Conservation (phyloP, 2,888 invertebrate genomes). For the Melolontha melolontha region DNA sequence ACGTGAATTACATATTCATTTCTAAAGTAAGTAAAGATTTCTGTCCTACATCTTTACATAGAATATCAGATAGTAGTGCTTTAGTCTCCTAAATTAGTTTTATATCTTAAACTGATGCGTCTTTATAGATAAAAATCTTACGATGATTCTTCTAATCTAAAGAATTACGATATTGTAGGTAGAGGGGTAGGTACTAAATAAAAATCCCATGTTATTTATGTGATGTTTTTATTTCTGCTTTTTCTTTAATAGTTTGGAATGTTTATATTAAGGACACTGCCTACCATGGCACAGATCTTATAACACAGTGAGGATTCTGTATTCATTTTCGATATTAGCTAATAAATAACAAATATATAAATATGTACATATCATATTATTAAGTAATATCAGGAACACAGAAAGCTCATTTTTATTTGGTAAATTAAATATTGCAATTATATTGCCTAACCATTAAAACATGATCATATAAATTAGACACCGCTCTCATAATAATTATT, state of each 20-base stretch:
- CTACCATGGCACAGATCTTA: slow-evolving; percentile 62
- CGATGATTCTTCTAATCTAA: not conserved
- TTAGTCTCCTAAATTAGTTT: too few relatives aligned
- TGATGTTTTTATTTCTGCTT: slow-evolving; percentile 61
- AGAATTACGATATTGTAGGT: not conserved
- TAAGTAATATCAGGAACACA: slow-evolving; percentile 43
- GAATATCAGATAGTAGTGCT: too few relatives aligned
- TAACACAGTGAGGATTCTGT: slow-evolving; percentile 58
- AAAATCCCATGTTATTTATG: slow-evolving; percentile 45
- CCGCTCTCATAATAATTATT: slow-evolving; percentile 47
- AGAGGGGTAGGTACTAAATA: slow-evolving; percentile 37
- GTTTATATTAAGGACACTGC: slow-evolving; percentile 61
- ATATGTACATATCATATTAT: slow-evolving; percentile 51
- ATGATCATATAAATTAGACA: slow-evolving; percentile 59
- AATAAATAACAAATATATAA: slow-evolving; percentile 56
- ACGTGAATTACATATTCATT: too few relatives aligned
- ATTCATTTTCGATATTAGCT: slow-evolving; percentile 48
- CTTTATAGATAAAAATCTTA: too few relatives aligned
- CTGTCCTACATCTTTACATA: too few relatives aligned
- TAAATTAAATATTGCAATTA: slow-evolving; percentile 57
- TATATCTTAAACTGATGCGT: too few relatives aligned
- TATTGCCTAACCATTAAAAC: slow-evolving; percentile 62
- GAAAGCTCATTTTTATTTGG: slow-evolving; percentile 60
- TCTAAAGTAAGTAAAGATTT: too few relatives aligned
- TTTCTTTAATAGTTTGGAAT: slow-evolving; percentile 59